Evolutionary conservation across 2,888 invertebrate genomes (phyloP), one percentile per base, ranked within the genome.

Genomic region (Athalia circularis): DNA sequence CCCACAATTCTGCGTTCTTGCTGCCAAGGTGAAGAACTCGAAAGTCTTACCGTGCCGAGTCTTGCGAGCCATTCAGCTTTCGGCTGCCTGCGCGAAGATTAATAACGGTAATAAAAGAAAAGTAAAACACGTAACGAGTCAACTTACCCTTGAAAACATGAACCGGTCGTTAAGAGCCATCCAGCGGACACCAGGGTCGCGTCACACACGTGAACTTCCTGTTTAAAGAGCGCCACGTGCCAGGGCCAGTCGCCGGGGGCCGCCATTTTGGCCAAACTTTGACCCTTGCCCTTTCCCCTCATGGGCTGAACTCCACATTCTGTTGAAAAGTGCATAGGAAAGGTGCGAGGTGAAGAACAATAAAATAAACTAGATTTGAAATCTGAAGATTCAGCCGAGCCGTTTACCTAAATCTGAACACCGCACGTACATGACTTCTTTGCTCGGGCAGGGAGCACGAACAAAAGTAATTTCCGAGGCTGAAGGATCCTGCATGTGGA

Each of bases 161-260:
- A 95, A 8, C 96, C 95, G 0, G 97, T 96, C 47, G 97, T 97
- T 61, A 97, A 92, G 8, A 98, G 93, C 97, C 97, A 97, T 79
- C 94, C 94, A 4, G 94, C 92, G 50, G 96, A 95, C 65, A 97
- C 93, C 59, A 98, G 92, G 0, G 96, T 96, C 1, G 96, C 97
- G 89, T 98, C 97, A 88, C 97, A 98, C 5, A 96, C 95, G 88
- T 97, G 97, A 61, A 95, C 94, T 82, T 96, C 95, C 86, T 96
- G 94, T 84, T 96, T 94, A 86, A 96, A 94, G 3, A 98, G 91
- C 2, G 96, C 95, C 15, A 95, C 96, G 87, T 96, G 95, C 97
- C 97, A 97, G n/a, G 97, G 97, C 97, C 97, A 97, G 89, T 97
- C 96, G 3, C 96, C 97, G 0, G 95, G 95, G 4, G 92, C 92